Conservation (phyloP, 2,888 invertebrate species). For the Argyresthia goedartella region DNA sequence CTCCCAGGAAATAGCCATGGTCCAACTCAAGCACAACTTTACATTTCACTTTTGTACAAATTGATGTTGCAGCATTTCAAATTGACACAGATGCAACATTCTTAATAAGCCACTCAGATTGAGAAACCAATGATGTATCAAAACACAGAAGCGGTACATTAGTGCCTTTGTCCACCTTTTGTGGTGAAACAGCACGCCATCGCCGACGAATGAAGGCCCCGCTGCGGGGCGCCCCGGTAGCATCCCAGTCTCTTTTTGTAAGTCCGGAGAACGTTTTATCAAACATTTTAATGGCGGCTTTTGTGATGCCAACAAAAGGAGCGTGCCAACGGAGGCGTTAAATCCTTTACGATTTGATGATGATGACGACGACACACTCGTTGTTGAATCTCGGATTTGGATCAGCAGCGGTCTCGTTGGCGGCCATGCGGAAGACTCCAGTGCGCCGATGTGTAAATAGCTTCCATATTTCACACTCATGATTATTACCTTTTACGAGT, state of each 20-base stretch:
- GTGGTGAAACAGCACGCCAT: conserved; percentile 44
- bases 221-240: conserved; percentile 59
- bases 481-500: no score
- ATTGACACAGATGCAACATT: conserved; percentile 3
- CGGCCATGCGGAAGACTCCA: conserved; percentile 27
- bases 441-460: neutral
- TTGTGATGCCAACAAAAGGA: conserved; percentile 66
- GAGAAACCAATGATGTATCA: conserved; percentile 29
- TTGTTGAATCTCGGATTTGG: conserved; percentile 37
- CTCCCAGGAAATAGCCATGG: no score
- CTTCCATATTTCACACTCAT: no score
- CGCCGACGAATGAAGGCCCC: conserved; percentile 46
- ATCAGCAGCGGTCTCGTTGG: conserved; percentile 20
- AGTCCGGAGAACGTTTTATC: conserved; percentile 54
- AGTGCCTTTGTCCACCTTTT: conserved; percentile 32
- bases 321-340: conserved; percentile 70
- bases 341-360: conserved; percentile 69
- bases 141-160: conserved; percentile 37
- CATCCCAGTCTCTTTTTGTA: conserved; percentile 60
- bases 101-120: conserved; percentile 5
- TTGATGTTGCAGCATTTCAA: neutral
- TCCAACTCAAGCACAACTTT: no score
- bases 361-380: conserved; percentile 60
- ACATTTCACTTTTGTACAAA: neutral
- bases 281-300: conserved; percentile 69